Evolutionary conservation across 2,797 vertebrate species (phyloP), one percentile per base, ranked within the genome.

Genomic region (Manis javanica): DNA sequence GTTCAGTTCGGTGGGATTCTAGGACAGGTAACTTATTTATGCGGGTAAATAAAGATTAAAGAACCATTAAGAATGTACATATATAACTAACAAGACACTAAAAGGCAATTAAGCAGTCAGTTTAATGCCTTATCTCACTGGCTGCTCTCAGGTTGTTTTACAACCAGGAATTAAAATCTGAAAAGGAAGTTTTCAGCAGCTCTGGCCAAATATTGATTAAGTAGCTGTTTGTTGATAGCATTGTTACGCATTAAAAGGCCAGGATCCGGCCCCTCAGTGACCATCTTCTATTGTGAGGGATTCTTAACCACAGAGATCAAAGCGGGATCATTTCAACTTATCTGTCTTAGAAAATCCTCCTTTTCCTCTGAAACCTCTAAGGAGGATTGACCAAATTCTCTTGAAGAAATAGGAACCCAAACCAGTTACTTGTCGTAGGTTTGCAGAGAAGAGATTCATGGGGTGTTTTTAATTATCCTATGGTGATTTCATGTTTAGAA

Each of bases 161-260:
- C 99, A 99, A 99, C 98, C 96, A 98, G 99, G 99, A 99, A 99
- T 99, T 99, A 99, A 99, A 99, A 99, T 99, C 98, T 99, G 99
- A 99, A 99, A 99, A 99, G 99, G 98, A 98, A 98, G 98, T 99
- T 99, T 99, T 99, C 98, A 99, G 98, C 98, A 98, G 98, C 98
- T 98, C 99, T 99, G 99, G 99, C 99, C 99, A 99, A 99, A 99
- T 99, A 99, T 99, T 99, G 99, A 99, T 99, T 99, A 99, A 99
- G 99, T 99, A 99, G 99, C 99, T 99, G 99, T 99, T 99, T 99
- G 99, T 99, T 98, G 99, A 99, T 99, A 98, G 99, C 98, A 99
- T 99, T 99, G 99, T 99, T 99, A 98, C 97, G 96, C 98, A 97
- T 97, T 98, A 98, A 99, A 99, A 99, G 99, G 99, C 99, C 98